These are phyloP conservation scores for Portevinia maculata DNA, from an alignment of 2,888 invertebrate genomes.

Conservation along the genomic window DNA sequence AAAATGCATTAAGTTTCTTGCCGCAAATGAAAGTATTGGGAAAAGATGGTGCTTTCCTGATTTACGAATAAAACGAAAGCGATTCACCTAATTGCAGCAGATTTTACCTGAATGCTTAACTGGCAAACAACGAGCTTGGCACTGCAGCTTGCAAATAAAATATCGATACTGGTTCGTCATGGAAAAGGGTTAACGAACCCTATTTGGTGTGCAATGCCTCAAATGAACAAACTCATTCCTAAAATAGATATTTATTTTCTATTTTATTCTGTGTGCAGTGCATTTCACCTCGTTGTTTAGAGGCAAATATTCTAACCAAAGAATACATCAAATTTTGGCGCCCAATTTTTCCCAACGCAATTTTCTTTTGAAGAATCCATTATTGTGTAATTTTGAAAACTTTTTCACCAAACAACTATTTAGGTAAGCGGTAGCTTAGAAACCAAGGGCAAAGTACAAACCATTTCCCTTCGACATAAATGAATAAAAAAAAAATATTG, in stretches of 20 bases:
- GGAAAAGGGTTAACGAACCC: slow-evolving; percentile 26
- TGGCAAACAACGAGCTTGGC: not conserved
- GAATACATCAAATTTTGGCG: slow-evolving; percentile 32
- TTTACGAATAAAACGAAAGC: too few species aligned
- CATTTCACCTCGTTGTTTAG: too few species aligned
- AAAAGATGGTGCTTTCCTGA: too few species aligned
- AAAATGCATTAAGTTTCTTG: too few species aligned
- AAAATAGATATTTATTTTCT: slow-evolving; percentile 1
- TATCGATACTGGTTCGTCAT: too few species aligned
- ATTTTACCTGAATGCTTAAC: too few species aligned
- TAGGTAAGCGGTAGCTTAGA: slow-evolving; percentile 9
- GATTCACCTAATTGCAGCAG: too few species aligned
- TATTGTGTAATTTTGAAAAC: slow-evolving; percentile 2
- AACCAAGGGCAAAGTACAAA: slow-evolving; percentile 31
- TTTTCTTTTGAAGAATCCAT: not conserved
- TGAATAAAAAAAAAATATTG: slow-evolving; percentile 5
- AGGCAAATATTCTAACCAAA: slow-evolving; percentile 38
- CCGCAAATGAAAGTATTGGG: too few species aligned
- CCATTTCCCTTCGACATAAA: slow-evolving; percentile 10
- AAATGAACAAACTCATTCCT: not conserved
- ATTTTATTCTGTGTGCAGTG: too few species aligned
- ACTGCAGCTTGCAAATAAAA: not conserved
- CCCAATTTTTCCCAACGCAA: slow-evolving; percentile 30
- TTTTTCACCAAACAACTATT: not conserved
- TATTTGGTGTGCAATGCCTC: not conserved